Evolutionary conservation across 2,113 vertebrate species (phyloP), one percentile per base, ranked within the genome.

Genomic region (Engraulis encrasicolus): DNA sequence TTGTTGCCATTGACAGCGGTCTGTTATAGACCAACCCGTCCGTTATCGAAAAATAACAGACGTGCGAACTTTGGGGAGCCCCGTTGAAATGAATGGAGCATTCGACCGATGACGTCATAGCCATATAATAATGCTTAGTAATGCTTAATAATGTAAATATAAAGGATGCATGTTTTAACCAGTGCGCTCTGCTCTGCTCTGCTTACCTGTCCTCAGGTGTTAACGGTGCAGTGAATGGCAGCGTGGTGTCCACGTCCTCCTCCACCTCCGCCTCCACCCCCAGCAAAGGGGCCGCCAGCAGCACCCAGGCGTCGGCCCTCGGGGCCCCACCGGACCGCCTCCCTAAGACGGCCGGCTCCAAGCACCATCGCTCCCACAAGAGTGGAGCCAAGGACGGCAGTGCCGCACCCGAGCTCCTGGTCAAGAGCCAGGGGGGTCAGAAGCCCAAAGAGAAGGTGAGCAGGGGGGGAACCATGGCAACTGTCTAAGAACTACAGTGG

Each of bases 371-470:
- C 81, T 92, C 95, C 91, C 11, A 88, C 89, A 97, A 97, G 88
- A 91, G 86, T 89, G 78, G 92, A 78, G 94, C 93, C 87, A 93
- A 96, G 50, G 95, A 93, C 88, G 94, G 93, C 91, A 96, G 94
- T 89, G 54, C 54, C 19, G 20, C 54, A 27, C 89, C 92, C 92
- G 95, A 96, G 86, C 81, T 94, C 89, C 89, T 93, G 89, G 97
- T 96, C 83, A 91, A 93, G 87, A 95, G 92, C 27, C n/a, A n/a
- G n/a, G 15, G n/a, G 77, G 81, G 90, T 80, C 96, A 95, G 83
- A 99, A 97, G 93, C 95, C 95, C 86, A 99, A 99, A 95, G 97
- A 99, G 82, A 98, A 98, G 96, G 97, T 99, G 91, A 94, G 91
- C 81, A 6, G 23, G 7, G 14, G 7, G 14, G 1, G 23, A 66